Percentiles rank a stretch among this genome's conserved stretches.
Evolutionary conservation across 2,888 invertebrate species (phyloP).

Genomic region (Pristionchus japonicus): DNA sequence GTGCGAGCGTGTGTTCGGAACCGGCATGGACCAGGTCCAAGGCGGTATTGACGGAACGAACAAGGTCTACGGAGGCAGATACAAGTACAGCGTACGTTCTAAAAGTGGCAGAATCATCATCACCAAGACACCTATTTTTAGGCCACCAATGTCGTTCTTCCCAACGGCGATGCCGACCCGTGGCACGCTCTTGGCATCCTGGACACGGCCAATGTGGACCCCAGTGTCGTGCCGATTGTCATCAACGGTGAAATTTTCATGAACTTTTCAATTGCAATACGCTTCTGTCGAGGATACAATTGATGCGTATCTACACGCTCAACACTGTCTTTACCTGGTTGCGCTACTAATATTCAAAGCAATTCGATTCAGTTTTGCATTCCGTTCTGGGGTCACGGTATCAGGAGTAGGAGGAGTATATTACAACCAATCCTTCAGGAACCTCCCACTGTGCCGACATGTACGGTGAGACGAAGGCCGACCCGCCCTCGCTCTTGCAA

Average conservation of each 20-base stretch:
- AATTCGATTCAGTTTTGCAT: too few relatives aligned
- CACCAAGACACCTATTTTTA: conserved; percentile 3
- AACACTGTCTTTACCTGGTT: too few relatives aligned
- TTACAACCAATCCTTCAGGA: conserved; percentile 50
- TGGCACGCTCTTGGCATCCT: conserved; percentile 49
- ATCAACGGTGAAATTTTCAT: conserved; percentile 23
- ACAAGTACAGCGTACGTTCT: background rate
- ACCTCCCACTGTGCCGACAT: conserved; percentile 67
- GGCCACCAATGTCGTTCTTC: conserved; percentile 59
- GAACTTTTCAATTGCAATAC: background rate
- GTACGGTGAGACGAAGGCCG: conserved; percentile 48
- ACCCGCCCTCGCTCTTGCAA: background rate
- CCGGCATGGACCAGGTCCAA: background rate
- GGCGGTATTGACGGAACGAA: background rate
- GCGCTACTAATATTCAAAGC: too few relatives aligned
- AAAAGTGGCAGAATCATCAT: background rate
- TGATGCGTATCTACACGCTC: too few relatives aligned
- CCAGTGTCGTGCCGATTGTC: conserved; percentile 46
- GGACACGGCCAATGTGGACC: background rate
- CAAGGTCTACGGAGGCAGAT: conserved; percentile 35
- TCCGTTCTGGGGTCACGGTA: too few relatives aligned
- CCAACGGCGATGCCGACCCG: conserved; percentile 56
- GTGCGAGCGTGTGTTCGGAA: conserved; percentile 27
- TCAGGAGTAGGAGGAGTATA: too few relatives aligned
- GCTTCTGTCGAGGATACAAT: too few relatives aligned